Conservation (phyloP, 2,888 invertebrate species). For the Boloria euphrosyne region DNA sequence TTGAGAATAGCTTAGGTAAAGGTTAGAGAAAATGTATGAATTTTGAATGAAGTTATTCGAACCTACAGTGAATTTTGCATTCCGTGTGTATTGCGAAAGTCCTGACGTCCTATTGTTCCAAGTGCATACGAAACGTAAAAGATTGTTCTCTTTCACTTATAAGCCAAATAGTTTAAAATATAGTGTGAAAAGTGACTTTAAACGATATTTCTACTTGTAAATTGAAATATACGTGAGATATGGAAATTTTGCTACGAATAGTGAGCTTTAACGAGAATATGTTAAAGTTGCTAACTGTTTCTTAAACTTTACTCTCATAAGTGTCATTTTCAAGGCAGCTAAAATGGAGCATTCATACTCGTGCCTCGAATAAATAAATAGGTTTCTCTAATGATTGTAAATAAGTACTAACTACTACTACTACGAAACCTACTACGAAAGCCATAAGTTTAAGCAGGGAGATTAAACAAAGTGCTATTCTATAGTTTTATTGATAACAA, state of each 20-base stretch:
- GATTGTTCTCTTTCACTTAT: constrained; percentile 27
- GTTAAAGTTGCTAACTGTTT: not conserved
- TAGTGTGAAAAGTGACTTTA: constrained; percentile 13
- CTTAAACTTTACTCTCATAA: not conserved
- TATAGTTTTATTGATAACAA: too few relatives aligned
- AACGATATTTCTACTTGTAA: constrained; percentile 5
- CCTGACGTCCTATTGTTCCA: constrained; percentile 37
- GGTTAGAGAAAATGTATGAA: constrained; percentile 42
- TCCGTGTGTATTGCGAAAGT: constrained; percentile 44
- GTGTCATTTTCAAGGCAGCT: not conserved
- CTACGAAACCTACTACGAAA: too few relatives aligned
- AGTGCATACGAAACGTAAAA: constrained; percentile 30
- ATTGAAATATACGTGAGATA: not conserved
- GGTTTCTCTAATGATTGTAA: too few relatives aligned
- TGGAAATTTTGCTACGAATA: not conserved
- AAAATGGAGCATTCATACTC: not conserved
- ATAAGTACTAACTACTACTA: too few relatives aligned
- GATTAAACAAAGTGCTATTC: too few relatives aligned
- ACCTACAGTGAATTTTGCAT: constrained; percentile 44
- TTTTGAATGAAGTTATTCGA: constrained; percentile 45
- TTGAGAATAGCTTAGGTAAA: constrained; percentile 8
- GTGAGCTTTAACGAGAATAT: not conserved
- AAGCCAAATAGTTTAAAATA: constrained; percentile 21
- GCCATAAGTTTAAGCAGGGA: too few relatives aligned
- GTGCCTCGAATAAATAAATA: too few relatives aligned